Percentiles rank a stretch among this genome's conserved stretches.
These are phyloP conservation scores for Sandelia bainsii DNA, from an alignment of 2,797 vertebrate genomes.

Conservation along the genomic window DNA sequence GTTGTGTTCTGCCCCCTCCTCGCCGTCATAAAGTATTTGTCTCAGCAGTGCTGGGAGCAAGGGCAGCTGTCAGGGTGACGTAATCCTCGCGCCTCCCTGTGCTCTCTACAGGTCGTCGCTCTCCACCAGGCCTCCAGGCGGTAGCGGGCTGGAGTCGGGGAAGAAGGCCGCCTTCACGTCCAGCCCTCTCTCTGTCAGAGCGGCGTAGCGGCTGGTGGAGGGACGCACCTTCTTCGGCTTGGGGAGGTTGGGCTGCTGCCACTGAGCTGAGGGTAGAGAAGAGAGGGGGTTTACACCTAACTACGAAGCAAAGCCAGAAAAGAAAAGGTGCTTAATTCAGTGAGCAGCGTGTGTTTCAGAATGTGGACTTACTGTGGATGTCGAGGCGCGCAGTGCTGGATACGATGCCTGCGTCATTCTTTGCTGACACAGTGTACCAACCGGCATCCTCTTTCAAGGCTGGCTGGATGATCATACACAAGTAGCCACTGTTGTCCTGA, in stretches of 20 bases:
- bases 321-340: not conserved
- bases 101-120: conserved; percentile 93
- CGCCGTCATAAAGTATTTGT: conserved; percentile 32
- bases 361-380: conserved; percentile 88
- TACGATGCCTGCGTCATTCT: conserved; percentile 97
- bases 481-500: conserved; percentile 96
- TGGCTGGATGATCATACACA: conserved; percentile 98
- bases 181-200: conserved; percentile 96
- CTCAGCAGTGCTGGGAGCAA: conserved; percentile 34
- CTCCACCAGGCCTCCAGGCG: conserved; percentile 91
- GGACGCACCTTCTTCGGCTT: conserved; percentile 96
- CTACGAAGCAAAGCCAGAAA: not conserved
- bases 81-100: not conserved
- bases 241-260: conserved; percentile 94
- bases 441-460: conserved; percentile 95
- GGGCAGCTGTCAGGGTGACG: conserved; percentile 26
- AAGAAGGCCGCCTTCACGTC: conserved; percentile 98
- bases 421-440: conserved; percentile 98
- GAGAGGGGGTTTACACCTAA: not conserved
- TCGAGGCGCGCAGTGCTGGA: conserved; percentile 97
- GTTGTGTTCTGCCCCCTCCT: conserved; percentile 30
- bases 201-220: conserved; percentile 95
- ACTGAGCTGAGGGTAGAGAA: conserved; percentile 87
- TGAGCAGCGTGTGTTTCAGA: not conserved
- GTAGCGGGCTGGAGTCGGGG: conserved; percentile 93